Percentiles rank a stretch among this genome's conserved stretches.
Conservation (phyloP, 2,113 vertebrate genomes). For the Galemys pyrenaicus region DNA sequence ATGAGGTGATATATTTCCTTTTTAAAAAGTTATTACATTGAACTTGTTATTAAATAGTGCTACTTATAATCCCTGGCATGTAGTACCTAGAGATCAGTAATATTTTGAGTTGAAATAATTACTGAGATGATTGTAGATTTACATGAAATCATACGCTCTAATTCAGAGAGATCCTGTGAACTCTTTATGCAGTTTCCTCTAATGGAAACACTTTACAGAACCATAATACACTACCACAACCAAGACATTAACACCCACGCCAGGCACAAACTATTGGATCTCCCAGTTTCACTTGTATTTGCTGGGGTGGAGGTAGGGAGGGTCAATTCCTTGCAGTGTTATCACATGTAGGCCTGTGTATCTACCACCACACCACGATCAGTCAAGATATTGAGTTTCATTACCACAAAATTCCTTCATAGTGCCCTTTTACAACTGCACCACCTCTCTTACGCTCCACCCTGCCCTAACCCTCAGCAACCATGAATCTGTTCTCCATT, state of each 20-base stretch:
- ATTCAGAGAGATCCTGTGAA: not conserved
- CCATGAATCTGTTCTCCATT: not conserved
- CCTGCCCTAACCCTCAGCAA: not conserved
- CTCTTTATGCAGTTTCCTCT: not conserved
- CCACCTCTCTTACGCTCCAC: not conserved
- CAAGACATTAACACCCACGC: not conserved
- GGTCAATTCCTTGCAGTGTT: not conserved
- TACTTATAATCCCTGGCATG: slow-evolving; percentile 43
- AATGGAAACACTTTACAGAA: slow-evolving; percentile 9
- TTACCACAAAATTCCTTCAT: slow-evolving; percentile 31
- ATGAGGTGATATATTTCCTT: slow-evolving; percentile 40
- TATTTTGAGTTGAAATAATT: slow-evolving; percentile 47
- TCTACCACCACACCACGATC: not conserved
- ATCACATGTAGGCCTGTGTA: not conserved
- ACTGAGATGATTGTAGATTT: slow-evolving; percentile 39
- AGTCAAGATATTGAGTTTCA: not conserved
- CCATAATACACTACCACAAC: not conserved
- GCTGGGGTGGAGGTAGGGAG: not conserved
- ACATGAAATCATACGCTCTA: slow-evolving; percentile 1
- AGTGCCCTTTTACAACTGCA: not conserved
- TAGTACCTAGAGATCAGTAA: slow-evolving; percentile 34
- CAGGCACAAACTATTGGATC: slow-evolving; percentile 14
- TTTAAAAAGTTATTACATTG: slow-evolving; percentile 58
- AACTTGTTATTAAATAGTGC: slow-evolving; percentile 45
- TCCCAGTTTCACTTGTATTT: not conserved